Evolutionary conservation across 2,113 vertebrate genomes (phyloP), one percentile per base, ranked within the genome.

Genomic region (Ceyx cyanopectus): DNA sequence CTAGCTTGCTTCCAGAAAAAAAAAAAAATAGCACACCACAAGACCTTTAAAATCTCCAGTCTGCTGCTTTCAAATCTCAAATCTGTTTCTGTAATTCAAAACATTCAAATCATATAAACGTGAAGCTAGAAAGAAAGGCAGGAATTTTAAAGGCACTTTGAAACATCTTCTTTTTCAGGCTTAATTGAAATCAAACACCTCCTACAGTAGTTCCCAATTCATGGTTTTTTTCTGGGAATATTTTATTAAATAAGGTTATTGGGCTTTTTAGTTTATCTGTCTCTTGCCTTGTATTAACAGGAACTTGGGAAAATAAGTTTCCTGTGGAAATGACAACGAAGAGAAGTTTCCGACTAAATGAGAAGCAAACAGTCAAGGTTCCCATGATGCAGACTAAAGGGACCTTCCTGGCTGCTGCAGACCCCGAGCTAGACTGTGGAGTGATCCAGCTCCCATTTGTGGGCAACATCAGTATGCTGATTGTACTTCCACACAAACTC

Each of bases 381-480:
- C 96, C 98, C 7, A 99, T 99, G 99, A 99, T 99, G 99, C 98
- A 98, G 90, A 99, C 99, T 80, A 99, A 99, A 81, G 99, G 98
- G 20, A 99, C 98, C 93, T 99, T 99, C 95, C 96, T 99, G 57
- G 98, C 97, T 2, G 98, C 99, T 6, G 98, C 97, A 2, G 99
- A 99, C 93, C 97, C 98, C 0, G 98, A 99, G 80, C 98, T 99
- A 14, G 98, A 99, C 22, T 99, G 99, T 1, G 96, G 98, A 2
- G 58, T 99, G 70, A 97, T 99, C 43, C 98, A 98, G 98, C 97
- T 99, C 57, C 98, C 98, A 0, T 99, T 99, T 3, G 97, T 98
- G 57, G 99, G 99, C 40, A 98, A 98, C 86, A 99, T 99, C 96
- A 99, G 99, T 87, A 99, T 99, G 99, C 97, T 99, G 50, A 98